Evolutionary conservation across 2,888 invertebrate genomes (phyloP), one percentile per base, ranked within the genome.

Genomic region (Anaspis maculata): DNA sequence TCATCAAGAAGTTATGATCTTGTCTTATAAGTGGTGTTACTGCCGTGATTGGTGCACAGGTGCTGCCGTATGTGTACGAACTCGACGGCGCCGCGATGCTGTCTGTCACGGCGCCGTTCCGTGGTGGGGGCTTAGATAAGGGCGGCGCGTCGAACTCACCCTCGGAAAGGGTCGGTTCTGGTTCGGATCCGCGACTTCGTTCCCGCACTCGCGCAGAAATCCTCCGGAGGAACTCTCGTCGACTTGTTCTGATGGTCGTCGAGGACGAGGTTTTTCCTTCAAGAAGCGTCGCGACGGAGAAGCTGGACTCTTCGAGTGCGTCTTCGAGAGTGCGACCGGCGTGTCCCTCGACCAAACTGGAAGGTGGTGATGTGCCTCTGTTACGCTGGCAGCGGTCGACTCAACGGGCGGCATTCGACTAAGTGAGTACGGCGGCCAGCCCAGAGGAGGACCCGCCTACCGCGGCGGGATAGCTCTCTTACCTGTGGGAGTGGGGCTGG

Each of bases 61-160:
- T 56, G 52, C 51, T 59, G n/a, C n/a, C n/a, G n/a, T n/a, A n/a
- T n/a, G n/a, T n/a, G 56, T 63, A 61, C 61, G 61, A 57, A 57
- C 61, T 55, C 56, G 49, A 50, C 61, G 62, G 59, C 65, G 65
- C 61, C 64, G 64, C 60, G 64, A 59, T 62, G 64, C 64, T 59
- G 57, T 64, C 62, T 65, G 61, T 57, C 54, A 49, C 50, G 51
- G 56, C 61, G 61, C 55, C 61, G 57, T 51, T 49, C 44, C 48
- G 52, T 58, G 61, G 64, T 61, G 60, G 63, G 61, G 59, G 54
- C 51, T 51, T 50, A 48, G 57, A 54, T 59, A 61, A 61, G 61
- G 63, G 63, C 59, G 61, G 61, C 56, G 60, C 63, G 64, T 58
- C 61, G 60, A 57, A 46, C 48, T 44, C 46, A 52, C 64, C 62